Evolutionary conservation across 2,888 invertebrate species (phyloP).

Genomic region (Xestia ashworthii): DNA sequence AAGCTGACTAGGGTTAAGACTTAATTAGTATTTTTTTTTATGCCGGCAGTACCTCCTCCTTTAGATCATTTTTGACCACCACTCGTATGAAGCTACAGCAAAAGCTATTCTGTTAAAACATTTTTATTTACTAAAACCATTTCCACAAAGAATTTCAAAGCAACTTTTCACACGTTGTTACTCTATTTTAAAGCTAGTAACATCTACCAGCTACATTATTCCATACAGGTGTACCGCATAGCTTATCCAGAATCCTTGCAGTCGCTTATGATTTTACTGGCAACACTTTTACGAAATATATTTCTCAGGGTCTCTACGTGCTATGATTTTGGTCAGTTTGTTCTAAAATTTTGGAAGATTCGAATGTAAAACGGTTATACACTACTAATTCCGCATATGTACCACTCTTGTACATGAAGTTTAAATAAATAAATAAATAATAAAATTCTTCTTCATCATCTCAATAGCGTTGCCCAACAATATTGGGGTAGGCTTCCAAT

Average conservation of each 20-base stretch:
- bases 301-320: slow-evolving; percentile 1
- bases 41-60: no score
- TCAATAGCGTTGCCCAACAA: background rate
- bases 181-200: slow-evolving; percentile 21
- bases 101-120: background rate
- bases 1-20: no score
- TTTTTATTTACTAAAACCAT: background rate
- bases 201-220: slow-evolving; percentile 5
- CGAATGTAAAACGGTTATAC: background rate
- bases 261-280: slow-evolving; percentile 19
- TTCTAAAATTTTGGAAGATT: background rate
- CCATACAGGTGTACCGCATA: slow-evolving; percentile 8
- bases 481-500: background rate
- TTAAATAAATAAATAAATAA: no score
- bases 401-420: no score
- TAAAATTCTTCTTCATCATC: background rate
- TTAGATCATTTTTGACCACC: background rate
- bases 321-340: background rate
- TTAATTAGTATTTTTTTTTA: no score
- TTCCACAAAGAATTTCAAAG: slow-evolving; percentile 3
- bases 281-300: slow-evolving; percentile 9
- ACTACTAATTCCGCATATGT: no score
- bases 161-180: slow-evolving; percentile 3
- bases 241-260: slow-evolving; percentile 12
- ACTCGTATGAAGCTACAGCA: background rate